Percentiles rank a stretch among this genome's conserved stretches.
These are phyloP conservation scores for Aplidium turbinatum DNA, from an alignment of 23 tunicate genomes.

Conservation along the genomic window DNA sequence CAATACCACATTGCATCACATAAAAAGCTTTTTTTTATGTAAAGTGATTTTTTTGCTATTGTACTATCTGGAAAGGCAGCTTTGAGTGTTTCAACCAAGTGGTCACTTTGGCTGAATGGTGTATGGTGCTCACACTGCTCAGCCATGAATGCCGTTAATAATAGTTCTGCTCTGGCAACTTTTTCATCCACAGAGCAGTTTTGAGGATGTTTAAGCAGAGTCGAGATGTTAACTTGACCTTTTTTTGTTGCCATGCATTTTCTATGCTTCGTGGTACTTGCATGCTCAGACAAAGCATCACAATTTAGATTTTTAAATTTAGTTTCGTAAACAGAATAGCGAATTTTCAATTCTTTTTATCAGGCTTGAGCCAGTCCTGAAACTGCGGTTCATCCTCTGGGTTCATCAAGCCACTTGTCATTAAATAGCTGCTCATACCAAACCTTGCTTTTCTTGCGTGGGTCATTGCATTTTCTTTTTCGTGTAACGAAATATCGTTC, in stretches of 20 bases:
- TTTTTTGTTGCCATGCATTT: slow-evolving; percentile 15
- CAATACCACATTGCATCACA: slow-evolving; percentile 23
- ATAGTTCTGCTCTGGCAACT: slow-evolving; percentile 17
- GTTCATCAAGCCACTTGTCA: slow-evolving; percentile 19
- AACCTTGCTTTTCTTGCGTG: slow-evolving; percentile 2
- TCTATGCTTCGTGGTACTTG: slow-evolving; percentile 7
- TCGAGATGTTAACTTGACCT: not conserved
- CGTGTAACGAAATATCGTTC: too few relatives aligned
- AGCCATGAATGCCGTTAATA: slow-evolving; percentile 15
- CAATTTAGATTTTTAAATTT: slow-evolving; percentile 3
- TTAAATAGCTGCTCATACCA: slow-evolving; percentile 20
- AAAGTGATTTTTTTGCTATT: slow-evolving; percentile 13
- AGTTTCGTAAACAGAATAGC: not conserved
- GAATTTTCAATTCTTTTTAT: slow-evolving; percentile 2
- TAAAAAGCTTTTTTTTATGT: slow-evolving; percentile 10
- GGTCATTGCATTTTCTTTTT: slow-evolving; percentile 5
- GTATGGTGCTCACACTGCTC: slow-evolving; percentile 28
- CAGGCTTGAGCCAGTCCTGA: slow-evolving; percentile 14
- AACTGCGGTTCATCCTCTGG: not conserved
- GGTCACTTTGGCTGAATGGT: slow-evolving; percentile 16
- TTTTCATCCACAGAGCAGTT: slow-evolving; percentile 19
- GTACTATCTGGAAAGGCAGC: slow-evolving; percentile 26
- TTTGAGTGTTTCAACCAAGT: slow-evolving; percentile 2
- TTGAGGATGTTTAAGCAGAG: slow-evolving; percentile 3
- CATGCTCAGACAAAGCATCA: slow-evolving; percentile 13